These are phyloP conservation scores for Chloropsis cyanopogon DNA, from an alignment of 2,113 vertebrate genomes.

Conservation along the genomic window DNA sequence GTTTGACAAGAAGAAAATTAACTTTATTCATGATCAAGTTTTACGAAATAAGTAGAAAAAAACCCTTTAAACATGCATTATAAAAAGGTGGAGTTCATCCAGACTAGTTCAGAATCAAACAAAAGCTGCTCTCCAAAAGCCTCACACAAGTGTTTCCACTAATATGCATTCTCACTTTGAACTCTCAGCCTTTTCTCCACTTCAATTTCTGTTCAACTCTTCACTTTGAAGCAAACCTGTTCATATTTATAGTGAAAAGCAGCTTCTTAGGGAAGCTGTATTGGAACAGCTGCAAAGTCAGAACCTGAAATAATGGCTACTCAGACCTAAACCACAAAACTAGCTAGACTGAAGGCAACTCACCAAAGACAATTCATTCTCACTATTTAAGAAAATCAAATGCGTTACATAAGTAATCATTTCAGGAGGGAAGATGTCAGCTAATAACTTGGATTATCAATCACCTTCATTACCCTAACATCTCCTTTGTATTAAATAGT, in stretches of 20 bases:
- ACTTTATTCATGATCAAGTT: neutral
- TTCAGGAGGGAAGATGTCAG: neutral
- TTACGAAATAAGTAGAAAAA: neutral
- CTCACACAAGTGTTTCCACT: neutral
- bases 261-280: neutral
- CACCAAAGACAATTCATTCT: neutral
- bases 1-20: neutral
- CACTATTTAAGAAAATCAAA: neutral
- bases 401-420: neutral
- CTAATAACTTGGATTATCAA: slow-evolving; percentile 7
- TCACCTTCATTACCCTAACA: neutral
- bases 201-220: neutral
- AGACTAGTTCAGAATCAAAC: neutral
- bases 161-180: neutral
- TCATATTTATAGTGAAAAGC: neutral
- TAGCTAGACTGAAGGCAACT: neutral
- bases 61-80: neutral
- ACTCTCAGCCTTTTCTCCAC: neutral
- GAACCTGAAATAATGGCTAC: neutral
- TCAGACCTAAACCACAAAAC: neutral
- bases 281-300: neutral
- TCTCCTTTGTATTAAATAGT: neutral
- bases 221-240: neutral
- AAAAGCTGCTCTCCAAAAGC: neutral
- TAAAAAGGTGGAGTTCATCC: neutral